phyloP scores from a whole-genome alignment of 2,113 vertebrate species.

The Gnathonemus echidnorhynchus region DNA sequence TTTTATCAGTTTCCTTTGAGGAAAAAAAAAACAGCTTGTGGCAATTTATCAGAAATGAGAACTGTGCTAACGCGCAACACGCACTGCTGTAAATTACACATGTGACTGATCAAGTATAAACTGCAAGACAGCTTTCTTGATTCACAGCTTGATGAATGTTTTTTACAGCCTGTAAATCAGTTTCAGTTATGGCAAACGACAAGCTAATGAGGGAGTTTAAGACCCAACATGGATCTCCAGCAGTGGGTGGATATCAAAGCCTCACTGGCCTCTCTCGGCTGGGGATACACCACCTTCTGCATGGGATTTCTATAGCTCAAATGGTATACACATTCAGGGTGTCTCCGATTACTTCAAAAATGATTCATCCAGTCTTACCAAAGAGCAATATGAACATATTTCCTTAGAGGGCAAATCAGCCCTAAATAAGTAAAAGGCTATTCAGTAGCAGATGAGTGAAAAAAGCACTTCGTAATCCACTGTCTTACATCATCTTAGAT shows the following conservation, averaged over 20 bases:
- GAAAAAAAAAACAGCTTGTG: neutral
- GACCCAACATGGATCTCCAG: neutral
- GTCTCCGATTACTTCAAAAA: neutral
- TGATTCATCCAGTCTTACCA: neutral
- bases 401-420: slow-evolving; percentile 15
- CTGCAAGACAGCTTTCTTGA: neutral
- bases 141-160: neutral
- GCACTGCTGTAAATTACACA: neutral
- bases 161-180: neutral
- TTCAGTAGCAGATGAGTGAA: slow-evolving; percentile 30
- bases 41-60: neutral
- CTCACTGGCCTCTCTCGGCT: neutral
- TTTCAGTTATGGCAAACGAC: neutral
- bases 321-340: neutral
- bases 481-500: slow-evolving; percentile 49
- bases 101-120: neutral
- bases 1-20: neutral
- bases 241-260: neutral
- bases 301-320: neutral
- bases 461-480: slow-evolving; percentile 39
- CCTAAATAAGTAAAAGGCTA: slow-evolving; percentile 24
- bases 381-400: slow-evolving; percentile 3
- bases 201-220: neutral
- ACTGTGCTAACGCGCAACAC: slow-evolving; percentile 22
- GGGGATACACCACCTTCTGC: neutral